Conservation (phyloP, 2,888 invertebrate genomes). For the Germaria angustata region DNA sequence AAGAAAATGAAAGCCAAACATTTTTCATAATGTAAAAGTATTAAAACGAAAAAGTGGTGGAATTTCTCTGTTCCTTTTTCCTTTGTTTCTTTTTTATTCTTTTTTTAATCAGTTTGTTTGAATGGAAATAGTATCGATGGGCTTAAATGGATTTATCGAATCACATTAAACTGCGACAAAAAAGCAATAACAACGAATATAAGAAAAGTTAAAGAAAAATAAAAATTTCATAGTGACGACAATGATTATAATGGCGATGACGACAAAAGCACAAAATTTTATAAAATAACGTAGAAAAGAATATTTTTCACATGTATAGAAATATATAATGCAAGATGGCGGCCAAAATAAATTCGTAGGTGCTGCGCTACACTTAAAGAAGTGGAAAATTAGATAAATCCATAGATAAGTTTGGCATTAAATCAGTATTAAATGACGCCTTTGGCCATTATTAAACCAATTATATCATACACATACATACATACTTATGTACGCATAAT, state of each 20-base stretch:
- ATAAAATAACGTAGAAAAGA: background rate
- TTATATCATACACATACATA: too few relatives aligned
- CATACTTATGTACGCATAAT: too few relatives aligned
- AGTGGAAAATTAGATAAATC: background rate
- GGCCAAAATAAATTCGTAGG: conserved; percentile 37
- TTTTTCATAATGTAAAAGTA: conserved; percentile 24
- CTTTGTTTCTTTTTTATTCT: background rate
- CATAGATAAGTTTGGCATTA: too few relatives aligned
- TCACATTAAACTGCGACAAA: conserved; percentile 24
- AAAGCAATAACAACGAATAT: background rate
- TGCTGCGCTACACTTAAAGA: background rate
- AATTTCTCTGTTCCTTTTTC: conserved; percentile 7
- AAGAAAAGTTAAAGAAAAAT: background rate
- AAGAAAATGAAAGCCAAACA: background rate
- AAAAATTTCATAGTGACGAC: conserved; percentile 28
- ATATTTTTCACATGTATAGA: background rate
- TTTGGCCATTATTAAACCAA: too few relatives aligned
- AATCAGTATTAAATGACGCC: too few relatives aligned
- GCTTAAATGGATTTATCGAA: conserved; percentile 49
- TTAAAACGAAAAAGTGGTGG: conserved; percentile 46
- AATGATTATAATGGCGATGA: conserved; percentile 45
- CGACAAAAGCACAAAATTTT: conserved; percentile 36
- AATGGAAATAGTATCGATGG: conserved; percentile 51
- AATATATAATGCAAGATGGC: conserved; percentile 55
- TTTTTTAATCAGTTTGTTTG: background rate